Evolutionary conservation across 2,113 vertebrate genomes (phyloP), one percentile per base, ranked within the genome.

Genomic region (Ardeotis arabs): DNA sequence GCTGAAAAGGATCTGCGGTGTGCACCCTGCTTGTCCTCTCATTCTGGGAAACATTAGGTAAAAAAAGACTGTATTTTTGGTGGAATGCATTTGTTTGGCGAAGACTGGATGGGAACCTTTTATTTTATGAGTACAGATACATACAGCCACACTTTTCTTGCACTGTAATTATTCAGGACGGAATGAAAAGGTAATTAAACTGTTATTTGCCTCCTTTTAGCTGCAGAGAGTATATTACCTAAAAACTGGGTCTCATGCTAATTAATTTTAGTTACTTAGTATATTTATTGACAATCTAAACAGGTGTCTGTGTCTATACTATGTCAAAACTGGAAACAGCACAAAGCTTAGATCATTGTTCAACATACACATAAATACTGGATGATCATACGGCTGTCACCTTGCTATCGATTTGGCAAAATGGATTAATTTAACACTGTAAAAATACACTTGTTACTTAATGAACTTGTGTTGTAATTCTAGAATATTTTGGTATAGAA

Each of bases 121-220:
- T 44, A 62, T 84, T 70, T 84, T 49, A 79, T 23, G 19, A 77
- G 24, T 67, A 75, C 6, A 81, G 60, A 68, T 49, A 87, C 19
- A 69, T 45, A 70, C 0, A 75, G 52, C 6, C 45, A 27, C 22
- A 64, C 3, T 68, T 28, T 63, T 52, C 60, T 77, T 64, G 37
- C 27, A 50, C 5, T 63, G n/a, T 23, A 77, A 80, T 94, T 85
- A 72, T 64, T 89, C 44, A 60, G 23, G 44, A 59, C 31, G 41
- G 60, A 90, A 87, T 66, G 22, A 78, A 89, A 92, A 84, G 31
- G n/a, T 83, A 77, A 83, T 83, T 83, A 83, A 76, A 90, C 27
- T 73, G 50, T 81, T 96, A n/a, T n/a, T 94, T 74, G 75, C 69
- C 75, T 97, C 76, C 90, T 97, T 76, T 95, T 85, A 95, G 91